A percentile compares a stretch with the other conserved stretches of the same genome.
These are phyloP conservation scores for Formica exsecta DNA, from an alignment of 1,140 invertebrate species.

Conservation along the genomic window DNA sequence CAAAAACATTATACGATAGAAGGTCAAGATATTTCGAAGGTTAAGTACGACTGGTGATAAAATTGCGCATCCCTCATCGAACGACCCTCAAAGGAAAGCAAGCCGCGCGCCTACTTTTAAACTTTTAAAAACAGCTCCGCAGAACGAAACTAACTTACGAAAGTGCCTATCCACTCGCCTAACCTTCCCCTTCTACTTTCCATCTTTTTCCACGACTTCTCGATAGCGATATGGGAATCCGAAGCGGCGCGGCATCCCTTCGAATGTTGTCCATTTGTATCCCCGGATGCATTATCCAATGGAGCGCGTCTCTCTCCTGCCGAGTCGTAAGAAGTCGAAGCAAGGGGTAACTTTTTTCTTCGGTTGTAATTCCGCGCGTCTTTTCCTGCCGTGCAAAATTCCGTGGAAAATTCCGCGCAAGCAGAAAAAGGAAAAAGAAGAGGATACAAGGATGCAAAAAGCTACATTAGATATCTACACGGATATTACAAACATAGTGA, in stretches of 20 bases:
- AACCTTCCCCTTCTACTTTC: not conserved
- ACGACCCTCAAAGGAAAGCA: conserved; percentile 21
- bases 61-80: conserved; percentile 30
- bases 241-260: conserved; percentile 25
- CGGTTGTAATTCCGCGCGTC: conserved; percentile 38
- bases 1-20: not conserved
- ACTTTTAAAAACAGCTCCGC: conserved; percentile 73
- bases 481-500: not conserved
- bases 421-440: not conserved
- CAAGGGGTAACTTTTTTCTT: not conserved
- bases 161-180: conserved; percentile 52
- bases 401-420: not conserved
- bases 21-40: not conserved
- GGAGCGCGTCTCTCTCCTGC: conserved; percentile 10
- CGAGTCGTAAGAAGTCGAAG: conserved; percentile 11
- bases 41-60: not conserved
- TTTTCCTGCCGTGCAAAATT: not conserved
- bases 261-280: conserved; percentile 62
- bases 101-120: conserved; percentile 27
- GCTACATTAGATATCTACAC: not conserved
- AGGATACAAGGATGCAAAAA: not conserved
- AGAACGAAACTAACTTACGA: conserved; percentile 68
- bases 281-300: conserved; percentile 66
- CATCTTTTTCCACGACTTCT: conserved; percentile 52
- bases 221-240: conserved; percentile 69